Base-by-base conservation (phyloP, 2,888 invertebrate genomes). In the Monochamus alternatus region DNA sequence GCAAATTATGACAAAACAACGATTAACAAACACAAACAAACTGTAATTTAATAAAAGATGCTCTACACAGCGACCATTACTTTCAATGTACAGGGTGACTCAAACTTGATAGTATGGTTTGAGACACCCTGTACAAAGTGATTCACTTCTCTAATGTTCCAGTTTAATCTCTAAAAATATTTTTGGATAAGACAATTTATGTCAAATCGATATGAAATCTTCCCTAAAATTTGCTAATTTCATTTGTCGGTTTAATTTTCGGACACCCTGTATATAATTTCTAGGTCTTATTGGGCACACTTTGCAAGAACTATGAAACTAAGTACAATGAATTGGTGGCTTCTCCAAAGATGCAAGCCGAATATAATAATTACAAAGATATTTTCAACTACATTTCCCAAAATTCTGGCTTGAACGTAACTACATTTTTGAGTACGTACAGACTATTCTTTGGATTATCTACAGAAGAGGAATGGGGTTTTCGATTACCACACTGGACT, bases 351-450 rank as follows among this genome's bases (percentile, higher is more conserved):
- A 88, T 92, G 0, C 86, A 87, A 73, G 75, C 84, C 9, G 83
- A 90, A 22, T 87, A 91, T 7, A 85, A 87, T 0, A 87, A 90
- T 7, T 89, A 90, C 81, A 79, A 87, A 60, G 82, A 89, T 1
- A 86, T 92, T 77, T 91, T 90, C 77, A 80, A 89, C 9, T 89
- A 90, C 43, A 76, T 80, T 22, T 69, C 69, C 5, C 4, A 47
- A 5, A 38, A 60, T 43, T 38, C 69, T 12, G 60, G 80, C 3
- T 60, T 80, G 43, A 80, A 80, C 52, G 66, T 78, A 9, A 79
- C 79, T 1, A 69, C 9, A 12, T 70, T 74, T 60, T 12, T 75
- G 58, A 30, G 74, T 31, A 68, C 78, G 43, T 80, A 80, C 55
- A 73, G 78, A 22, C 8, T 80, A 64, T 80, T 77, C 60, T 80